Conservation (phyloP, 2,888 invertebrate genomes). For the Conistra vaccinii region DNA sequence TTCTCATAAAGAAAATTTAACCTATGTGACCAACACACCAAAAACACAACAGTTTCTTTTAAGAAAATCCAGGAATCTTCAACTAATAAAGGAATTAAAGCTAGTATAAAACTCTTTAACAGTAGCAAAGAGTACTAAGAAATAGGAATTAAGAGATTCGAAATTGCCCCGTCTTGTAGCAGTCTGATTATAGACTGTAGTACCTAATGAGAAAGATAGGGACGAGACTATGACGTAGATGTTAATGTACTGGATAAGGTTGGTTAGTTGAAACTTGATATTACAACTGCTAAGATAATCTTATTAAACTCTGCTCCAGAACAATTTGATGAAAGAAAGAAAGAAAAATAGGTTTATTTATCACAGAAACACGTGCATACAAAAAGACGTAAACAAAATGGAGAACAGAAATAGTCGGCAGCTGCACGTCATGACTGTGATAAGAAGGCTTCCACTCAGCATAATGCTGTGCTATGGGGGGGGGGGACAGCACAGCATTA, state of each 20-base stretch:
- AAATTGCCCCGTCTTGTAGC: conserved; percentile 11
- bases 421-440: too few relatives aligned
- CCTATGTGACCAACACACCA: neutral
- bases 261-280: neutral
- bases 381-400: too few relatives aligned
- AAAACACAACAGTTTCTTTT: neutral
- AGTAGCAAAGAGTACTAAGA: conserved; percentile 23
- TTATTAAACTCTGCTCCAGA: neutral
- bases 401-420: too few relatives aligned
- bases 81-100: conserved; percentile 34
- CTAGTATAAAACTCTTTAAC: conserved; percentile 22
- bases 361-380: too few relatives aligned
- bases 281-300: neutral
- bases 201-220: conserved; percentile 35
- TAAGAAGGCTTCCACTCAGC: too few relatives aligned
- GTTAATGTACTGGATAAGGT: conserved; percentile 10
- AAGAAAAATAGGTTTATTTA: too few relatives aligned
- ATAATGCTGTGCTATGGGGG: too few relatives aligned
- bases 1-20: too few relatives aligned
- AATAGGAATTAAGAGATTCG: conserved; percentile 43
- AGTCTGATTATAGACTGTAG: conserved; percentile 42
- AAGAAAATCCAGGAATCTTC: neutral
- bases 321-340: neutral
- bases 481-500: too few relatives aligned
- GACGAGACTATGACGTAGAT: neutral